Evolutionary conservation across 2,113 vertebrate genomes (phyloP).

Genomic region (Manacus vitellinus): DNA sequence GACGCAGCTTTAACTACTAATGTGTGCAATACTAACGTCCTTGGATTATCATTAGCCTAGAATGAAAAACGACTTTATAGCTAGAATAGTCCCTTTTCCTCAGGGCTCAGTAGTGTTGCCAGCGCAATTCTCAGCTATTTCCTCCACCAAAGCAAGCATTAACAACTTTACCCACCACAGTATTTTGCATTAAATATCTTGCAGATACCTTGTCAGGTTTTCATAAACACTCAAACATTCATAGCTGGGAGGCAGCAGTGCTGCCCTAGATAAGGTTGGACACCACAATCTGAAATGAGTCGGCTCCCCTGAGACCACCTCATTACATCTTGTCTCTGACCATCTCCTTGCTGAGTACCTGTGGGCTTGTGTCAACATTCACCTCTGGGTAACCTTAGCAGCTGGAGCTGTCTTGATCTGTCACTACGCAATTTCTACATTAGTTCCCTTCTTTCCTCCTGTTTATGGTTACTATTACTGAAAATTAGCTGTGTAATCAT

Average conservation of each 20-base stretch:
- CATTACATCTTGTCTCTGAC: neutral
- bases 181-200: neutral
- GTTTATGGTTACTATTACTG: neutral
- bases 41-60: conserved; percentile 36
- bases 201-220: neutral
- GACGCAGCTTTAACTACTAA: conserved; percentile 23
- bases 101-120: neutral
- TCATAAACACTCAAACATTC: neutral
- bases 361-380: neutral
- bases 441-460: neutral
- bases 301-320: neutral
- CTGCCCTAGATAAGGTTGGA: neutral
- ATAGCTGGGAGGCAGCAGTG: neutral
- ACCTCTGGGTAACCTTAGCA: neutral
- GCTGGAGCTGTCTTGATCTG: neutral
- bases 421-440: neutral
- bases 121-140: neutral
- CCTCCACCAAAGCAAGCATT: neutral
- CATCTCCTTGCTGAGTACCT: neutral
- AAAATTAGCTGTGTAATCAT: neutral
- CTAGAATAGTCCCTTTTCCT: neutral
- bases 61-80: neutral
- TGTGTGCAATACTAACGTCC: conserved; percentile 14
- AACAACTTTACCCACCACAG: neutral
- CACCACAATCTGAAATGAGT: neutral